Evolutionary conservation across 2,888 invertebrate genomes (phyloP), one percentile per base, ranked within the genome.

Genomic region (Hemistola chrysoprasaria): DNA sequence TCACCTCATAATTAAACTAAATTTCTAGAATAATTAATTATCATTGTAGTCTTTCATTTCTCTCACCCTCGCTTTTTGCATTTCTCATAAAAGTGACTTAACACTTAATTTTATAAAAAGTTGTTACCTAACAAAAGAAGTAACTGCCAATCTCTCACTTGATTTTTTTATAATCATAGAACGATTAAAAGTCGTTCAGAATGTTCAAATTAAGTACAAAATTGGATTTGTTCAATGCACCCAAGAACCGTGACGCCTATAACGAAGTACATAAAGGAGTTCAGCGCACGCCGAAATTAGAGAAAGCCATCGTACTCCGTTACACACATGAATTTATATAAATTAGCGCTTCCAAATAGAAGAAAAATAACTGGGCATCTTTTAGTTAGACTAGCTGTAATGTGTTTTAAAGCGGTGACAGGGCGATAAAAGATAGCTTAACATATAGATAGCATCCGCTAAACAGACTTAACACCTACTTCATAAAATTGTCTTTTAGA

Each of bases 261-360:
- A 53, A 51, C 54, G 47, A 55, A 48, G 56, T 53, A 59, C 59
- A 48, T 48, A 80, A 82, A 78, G 69, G 71, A 72, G 81, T 71
- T 61, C 78, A 71, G 72, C 55, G 55, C 52, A 32, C 45, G 41
- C 59, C 59, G 38, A 57, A 57, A 77, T 69, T 65, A 80, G 86
- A 76, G 86, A 86, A 86, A 86, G 85, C 75, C 59, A 71, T 62
- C 70, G 75, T 74, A 82, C 79, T 78, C 62, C 55, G 78, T 40
- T 79, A 70, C 67, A 76, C 78, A 78, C 62, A 54, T 70, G 64
- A 53, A 68, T 68, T 66, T 67, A 69, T 57, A 56, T 59, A 61
- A 62, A 66, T 65, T 68, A 64, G 59, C 69, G 57, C 64, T 48
- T 55, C 20, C 22, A 38, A 43, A 40, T 33, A 39, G 29, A 40